A percentile compares a stretch with the other conserved stretches of the same genome.
These are phyloP conservation scores for Glaucopsyche alexis DNA, from an alignment of 2,888 invertebrate species.

Conservation along the genomic window DNA sequence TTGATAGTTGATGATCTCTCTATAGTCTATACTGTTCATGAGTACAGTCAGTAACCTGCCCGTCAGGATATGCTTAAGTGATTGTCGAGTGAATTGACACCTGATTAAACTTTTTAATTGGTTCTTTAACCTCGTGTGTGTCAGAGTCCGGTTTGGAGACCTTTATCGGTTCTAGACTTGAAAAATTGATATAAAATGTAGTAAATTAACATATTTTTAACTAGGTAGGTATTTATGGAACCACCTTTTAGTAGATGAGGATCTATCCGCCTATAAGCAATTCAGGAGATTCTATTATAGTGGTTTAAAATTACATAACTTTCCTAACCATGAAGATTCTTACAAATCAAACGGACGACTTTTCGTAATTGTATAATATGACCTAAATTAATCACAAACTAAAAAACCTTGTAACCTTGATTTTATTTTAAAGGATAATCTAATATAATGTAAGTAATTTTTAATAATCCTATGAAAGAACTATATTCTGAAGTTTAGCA, in stretches of 20 bases:
- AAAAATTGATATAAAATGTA: neutral
- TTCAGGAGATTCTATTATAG: too few species aligned
- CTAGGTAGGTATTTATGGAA: neutral
- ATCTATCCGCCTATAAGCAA: neutral
- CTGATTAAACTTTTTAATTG: conserved; percentile 22
- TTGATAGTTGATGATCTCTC: neutral
- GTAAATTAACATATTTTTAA: neutral
- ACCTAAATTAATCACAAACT: neutral
- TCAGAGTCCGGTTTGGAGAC: conserved; percentile 26
- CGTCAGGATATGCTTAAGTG: conserved; percentile 17
- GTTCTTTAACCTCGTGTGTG: conserved; percentile 28
- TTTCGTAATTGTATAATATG: neutral
- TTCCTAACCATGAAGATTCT: too few species aligned
- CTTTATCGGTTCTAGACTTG: conserved; percentile 22
- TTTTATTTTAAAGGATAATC: neutral
- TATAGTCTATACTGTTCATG: neutral
- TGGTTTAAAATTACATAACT: too few species aligned
- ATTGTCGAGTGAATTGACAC: conserved; percentile 21
- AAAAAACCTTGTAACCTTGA: neutral
- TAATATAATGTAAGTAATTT: neutral
- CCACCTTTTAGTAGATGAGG: neutral
- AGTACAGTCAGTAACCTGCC: neutral
- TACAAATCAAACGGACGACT: neutral
- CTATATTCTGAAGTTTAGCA: neutral
- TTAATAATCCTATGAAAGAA: neutral